A percentile compares a stretch with the other conserved stretches of the same genome.
phyloP scores from a whole-genome alignment of 2,888 invertebrate genomes.

The Onthophagus sagittarius region DNA sequence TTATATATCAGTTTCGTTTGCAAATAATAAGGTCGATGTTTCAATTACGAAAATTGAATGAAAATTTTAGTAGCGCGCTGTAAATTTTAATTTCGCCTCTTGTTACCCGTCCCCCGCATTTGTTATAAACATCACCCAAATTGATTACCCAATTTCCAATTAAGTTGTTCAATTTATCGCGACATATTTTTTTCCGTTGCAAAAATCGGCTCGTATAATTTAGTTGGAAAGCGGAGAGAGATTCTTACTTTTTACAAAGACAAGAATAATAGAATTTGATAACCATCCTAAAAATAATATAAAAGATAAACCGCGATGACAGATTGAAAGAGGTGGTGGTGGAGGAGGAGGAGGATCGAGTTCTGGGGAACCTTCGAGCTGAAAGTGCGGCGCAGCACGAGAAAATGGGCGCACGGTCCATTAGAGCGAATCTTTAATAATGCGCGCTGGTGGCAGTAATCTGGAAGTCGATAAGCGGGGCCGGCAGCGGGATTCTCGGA shows the following conservation, averaged over 20 bases:
- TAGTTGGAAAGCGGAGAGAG: too few species aligned
- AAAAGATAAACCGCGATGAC: background rate
- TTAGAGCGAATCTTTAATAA: constrained; percentile 21
- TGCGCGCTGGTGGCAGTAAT: constrained; percentile 11
- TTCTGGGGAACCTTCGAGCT: too few species aligned
- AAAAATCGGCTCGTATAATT: background rate
- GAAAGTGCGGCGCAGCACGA: background rate
- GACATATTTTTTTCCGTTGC: background rate
- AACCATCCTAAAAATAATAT: background rate
- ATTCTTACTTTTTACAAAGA: too few species aligned
- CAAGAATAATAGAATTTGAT: background rate
- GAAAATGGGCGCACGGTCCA: constrained; percentile 20
- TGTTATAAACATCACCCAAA: background rate
- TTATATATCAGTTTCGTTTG: too few species aligned
- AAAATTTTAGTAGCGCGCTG: background rate
- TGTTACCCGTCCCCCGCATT: background rate
- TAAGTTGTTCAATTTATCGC: background rate
- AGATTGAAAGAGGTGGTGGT: background rate
- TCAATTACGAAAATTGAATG: background rate
- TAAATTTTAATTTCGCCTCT: background rate
- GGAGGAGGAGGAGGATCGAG: background rate
- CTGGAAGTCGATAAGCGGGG: constrained; percentile 18
- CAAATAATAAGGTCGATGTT: background rate
- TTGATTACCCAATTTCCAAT: background rate
- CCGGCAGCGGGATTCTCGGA: constrained; percentile 20